Conservation (phyloP, 2,797 vertebrate genomes). For the Sebastes paucispinis region DNA sequence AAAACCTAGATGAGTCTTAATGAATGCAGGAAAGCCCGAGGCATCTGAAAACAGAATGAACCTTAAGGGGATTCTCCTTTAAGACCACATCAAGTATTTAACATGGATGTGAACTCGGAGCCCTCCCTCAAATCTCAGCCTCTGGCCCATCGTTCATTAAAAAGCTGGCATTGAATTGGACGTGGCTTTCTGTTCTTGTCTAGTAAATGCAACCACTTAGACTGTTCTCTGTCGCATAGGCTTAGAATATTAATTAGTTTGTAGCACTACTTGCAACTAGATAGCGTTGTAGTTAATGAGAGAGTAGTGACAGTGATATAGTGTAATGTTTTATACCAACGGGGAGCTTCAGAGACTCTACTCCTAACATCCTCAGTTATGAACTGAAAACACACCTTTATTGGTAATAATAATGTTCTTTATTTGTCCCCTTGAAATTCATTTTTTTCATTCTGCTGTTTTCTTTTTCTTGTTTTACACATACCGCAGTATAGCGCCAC, state of each 20-base stretch:
- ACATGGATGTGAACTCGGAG: slow-evolving; percentile 54
- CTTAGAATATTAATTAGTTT: slow-evolving; percentile 46
- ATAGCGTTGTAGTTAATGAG: slow-evolving; percentile 18
- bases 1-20: slow-evolving; percentile 15
- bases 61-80: slow-evolving; percentile 50
- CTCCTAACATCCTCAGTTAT: not conserved
- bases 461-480: not conserved
- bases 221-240: slow-evolving; percentile 24
- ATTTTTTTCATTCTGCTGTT: not conserved
- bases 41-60: slow-evolving; percentile 38
- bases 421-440: not conserved
- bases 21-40: slow-evolving; percentile 20
- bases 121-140: slow-evolving; percentile 52
- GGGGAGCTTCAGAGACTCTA: slow-evolving; percentile 5
- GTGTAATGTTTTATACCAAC: not conserved
- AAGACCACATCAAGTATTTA: slow-evolving; percentile 67
- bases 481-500: not conserved
- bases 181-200: slow-evolving; percentile 43
- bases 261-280: slow-evolving; percentile 20
- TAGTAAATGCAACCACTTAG: slow-evolving; percentile 35
- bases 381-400: slow-evolving; percentile 10
- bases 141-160: slow-evolving; percentile 43
- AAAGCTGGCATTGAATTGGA: slow-evolving; percentile 21
- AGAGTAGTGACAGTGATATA: slow-evolving; percentile 10
- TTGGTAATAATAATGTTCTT: not conserved